Base-by-base conservation (phyloP, 1,140 invertebrate species). In the Anastrepha ludens region DNA sequence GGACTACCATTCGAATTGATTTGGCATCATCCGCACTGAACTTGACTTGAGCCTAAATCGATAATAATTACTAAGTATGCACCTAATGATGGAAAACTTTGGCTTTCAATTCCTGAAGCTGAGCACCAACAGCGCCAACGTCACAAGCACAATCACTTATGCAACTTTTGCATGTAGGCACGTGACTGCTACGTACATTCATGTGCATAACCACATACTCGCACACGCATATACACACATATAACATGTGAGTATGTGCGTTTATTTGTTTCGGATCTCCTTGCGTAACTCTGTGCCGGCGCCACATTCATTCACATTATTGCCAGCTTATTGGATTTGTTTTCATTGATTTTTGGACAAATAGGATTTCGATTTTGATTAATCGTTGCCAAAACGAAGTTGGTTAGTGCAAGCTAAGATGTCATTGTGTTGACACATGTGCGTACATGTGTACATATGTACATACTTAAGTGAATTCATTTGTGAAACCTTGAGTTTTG, bases 361-460 rank as follows among this genome's bases (percentile, higher is more conserved):
- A 89, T 89, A 89, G 89, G 90, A 90, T 90, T 90, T 90, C 67
- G 41, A 88, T 89, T 90, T 90, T 90, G 89, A 89, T 89, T 89
- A 89, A 89, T 89, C 89, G 88, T 74, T 74, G 3, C 67, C 67
- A 74, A 74, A 74, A 74, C 65, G 39, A 0, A 11, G 65, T 70
- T 58, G 47, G 20, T 85, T 59, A 15, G 0, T 13, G 81, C 0
- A 29, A 8, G 50, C 11, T 58, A 55, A 20, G 20, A n/a, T 85
- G n/a, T 11, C 4, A 8, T 85, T 85, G 3, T 78, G 74, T 78
- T 44, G 3, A 2, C n/a, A n/a, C 13, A 15, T 39, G 44, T 59
- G 8, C 39, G 50, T 59, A 58, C 13, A 58, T 55, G 0, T 1
- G 50, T 55, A 55, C 50, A 55, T 55, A 55, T 55, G 50, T 55